A percentile compares a stretch with the other conserved stretches of the same genome.
Evolutionary conservation across 2,113 vertebrate genomes (phyloP).

Genomic region (Crotophaga sulcirostris): DNA sequence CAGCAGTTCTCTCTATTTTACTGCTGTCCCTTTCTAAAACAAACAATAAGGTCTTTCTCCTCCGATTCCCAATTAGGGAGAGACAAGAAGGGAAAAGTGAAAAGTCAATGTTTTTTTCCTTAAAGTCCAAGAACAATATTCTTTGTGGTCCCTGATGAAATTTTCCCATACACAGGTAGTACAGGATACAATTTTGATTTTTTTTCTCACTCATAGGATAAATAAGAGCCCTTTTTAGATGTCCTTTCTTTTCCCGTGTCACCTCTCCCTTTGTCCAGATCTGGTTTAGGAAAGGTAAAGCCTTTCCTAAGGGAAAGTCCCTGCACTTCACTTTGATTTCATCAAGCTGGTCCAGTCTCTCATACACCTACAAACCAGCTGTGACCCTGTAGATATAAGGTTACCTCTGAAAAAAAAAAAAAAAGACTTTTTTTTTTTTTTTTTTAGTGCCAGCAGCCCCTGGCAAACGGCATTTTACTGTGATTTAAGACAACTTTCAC

Average conservation of each 20-base stretch:
- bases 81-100: not conserved
- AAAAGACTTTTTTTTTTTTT: not conserved
- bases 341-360: not conserved
- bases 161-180: not conserved
- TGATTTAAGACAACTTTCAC: not conserved
- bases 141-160: not conserved
- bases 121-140: not conserved
- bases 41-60: constrained; percentile 22
- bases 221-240: not conserved
- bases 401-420: not conserved
- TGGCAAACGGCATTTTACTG: not conserved
- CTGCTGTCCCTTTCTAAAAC: not conserved
- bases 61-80: not conserved
- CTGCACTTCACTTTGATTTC: not conserved
- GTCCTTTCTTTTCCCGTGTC: not conserved
- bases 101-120: not conserved
- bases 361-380: not conserved
- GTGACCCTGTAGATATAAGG: not conserved
- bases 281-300: not conserved
- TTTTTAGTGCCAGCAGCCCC: not conserved
- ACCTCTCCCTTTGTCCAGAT: not conserved
- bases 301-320: not conserved
- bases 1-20: not conserved
- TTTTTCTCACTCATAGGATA: not conserved
- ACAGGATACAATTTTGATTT: not conserved